These are phyloP conservation scores for Dipodomys stephensi DNA, from an alignment of 2,113 vertebrate species.

Conservation along the genomic window DNA sequence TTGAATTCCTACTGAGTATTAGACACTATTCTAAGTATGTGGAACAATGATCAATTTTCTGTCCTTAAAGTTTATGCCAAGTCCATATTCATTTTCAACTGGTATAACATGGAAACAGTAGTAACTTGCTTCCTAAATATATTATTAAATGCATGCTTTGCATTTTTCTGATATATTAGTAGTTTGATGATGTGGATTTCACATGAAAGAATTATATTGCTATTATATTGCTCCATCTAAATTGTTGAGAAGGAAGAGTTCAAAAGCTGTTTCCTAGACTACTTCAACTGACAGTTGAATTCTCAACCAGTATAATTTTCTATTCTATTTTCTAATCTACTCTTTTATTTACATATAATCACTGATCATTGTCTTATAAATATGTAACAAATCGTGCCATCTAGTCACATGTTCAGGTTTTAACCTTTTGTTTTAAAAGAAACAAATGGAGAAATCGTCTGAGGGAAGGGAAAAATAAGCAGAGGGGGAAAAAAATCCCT, in stretches of 20 bases:
- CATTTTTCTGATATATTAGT: conserved; percentile 5
- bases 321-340: neutral
- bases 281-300: neutral
- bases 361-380: neutral
- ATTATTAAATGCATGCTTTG: neutral
- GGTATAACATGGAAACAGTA: neutral
- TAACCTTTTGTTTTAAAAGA: conserved; percentile 72
- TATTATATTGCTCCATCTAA: neutral
- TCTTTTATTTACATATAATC: neutral
- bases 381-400: neutral
- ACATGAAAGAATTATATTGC: neutral
- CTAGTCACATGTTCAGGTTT: neutral
- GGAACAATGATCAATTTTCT: neutral
- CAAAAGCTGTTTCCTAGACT: neutral
- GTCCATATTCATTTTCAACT: conserved; percentile 27
- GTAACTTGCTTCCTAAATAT: neutral
- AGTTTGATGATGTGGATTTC: neutral
- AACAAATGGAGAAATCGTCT: conserved; percentile 41
- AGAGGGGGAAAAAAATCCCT: conserved; percentile 42
- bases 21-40: neutral
- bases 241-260: neutral
- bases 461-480: conserved; percentile 51
- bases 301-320: neutral
- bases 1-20: neutral
- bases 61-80: neutral